A percentile compares a stretch with the other conserved stretches of the same genome.
Conservation (phyloP, 2,888 invertebrate genomes). For the Unio pictorum region DNA sequence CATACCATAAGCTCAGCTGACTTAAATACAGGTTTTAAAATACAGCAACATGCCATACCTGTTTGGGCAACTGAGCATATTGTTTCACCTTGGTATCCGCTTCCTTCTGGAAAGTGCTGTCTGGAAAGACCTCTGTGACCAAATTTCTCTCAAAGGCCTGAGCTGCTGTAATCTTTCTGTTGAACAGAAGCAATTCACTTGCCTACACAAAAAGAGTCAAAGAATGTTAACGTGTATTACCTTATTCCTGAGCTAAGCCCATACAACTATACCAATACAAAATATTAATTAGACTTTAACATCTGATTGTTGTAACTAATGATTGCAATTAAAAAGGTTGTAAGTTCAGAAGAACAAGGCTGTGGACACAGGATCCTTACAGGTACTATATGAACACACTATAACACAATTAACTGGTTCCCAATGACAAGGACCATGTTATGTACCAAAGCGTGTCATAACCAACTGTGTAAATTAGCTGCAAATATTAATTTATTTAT, state of each 20-base stretch:
- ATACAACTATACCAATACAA: not conserved
- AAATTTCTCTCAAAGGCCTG: slow-evolving; percentile 87
- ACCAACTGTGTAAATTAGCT: too few species aligned
- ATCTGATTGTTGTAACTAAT: too few species aligned
- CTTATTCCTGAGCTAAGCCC: not conserved
- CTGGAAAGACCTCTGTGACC: slow-evolving; percentile 84
- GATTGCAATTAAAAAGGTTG: too few species aligned
- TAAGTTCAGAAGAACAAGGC: too few species aligned
- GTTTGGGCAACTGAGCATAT: slow-evolving; percentile 73
- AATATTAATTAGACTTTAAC: not conserved
- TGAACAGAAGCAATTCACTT: slow-evolving; percentile 77
- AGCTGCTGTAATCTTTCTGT: slow-evolving; percentile 82
- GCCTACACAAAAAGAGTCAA: slow-evolving; percentile 69
- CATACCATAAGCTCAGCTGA: too few species aligned
- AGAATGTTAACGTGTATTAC: not conserved
- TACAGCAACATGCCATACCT: slow-evolving; percentile 39
- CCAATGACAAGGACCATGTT: too few species aligned
- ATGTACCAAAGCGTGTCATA: too few species aligned
- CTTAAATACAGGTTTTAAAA: too few species aligned
- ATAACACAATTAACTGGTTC: too few species aligned
- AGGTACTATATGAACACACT: too few species aligned
- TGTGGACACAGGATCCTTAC: too few species aligned
- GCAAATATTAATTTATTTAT: too few species aligned
- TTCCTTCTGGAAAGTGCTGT: slow-evolving; percentile 76
- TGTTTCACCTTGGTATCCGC: slow-evolving; percentile 75